A percentile compares a stretch with the other conserved stretches of the same genome.
These are phyloP conservation scores for Rallus limicola DNA, from an alignment of 2,113 vertebrate genomes.

Conservation along the genomic window DNA sequence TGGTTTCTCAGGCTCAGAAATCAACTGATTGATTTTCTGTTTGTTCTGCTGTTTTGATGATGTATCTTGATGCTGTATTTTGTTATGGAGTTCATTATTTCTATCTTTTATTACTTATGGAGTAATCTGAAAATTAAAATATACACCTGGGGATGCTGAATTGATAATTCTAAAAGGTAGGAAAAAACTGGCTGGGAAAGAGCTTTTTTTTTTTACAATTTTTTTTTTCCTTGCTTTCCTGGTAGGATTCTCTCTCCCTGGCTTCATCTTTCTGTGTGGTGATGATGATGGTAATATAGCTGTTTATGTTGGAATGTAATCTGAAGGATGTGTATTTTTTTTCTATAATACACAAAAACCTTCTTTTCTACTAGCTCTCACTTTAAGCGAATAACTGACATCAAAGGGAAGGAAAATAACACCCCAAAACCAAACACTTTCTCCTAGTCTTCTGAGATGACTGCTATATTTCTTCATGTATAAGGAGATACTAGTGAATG, in stretches of 20 bases:
- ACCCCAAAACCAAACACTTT: neutral
- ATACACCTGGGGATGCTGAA: neutral
- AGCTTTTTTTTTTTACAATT: neutral
- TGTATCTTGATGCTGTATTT: constrained; percentile 29
- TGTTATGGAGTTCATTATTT: constrained; percentile 49
- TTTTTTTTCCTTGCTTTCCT: neutral
- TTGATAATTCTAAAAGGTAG: constrained; percentile 4
- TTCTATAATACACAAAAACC: neutral
- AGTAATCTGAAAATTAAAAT: constrained; percentile 24
- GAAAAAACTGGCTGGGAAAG: neutral
- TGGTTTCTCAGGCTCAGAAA: constrained; percentile 27
- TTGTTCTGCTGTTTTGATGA: neutral
- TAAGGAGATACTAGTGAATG: neutral
- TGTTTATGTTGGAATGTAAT: neutral
- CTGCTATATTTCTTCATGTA: neutral
- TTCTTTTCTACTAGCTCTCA: neutral
- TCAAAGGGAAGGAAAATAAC: neutral
- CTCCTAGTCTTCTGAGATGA: neutral
- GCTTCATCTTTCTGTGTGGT: neutral
- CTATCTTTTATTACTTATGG: constrained; percentile 19
- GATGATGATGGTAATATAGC: neutral
- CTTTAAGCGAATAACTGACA: neutral
- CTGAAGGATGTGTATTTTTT: neutral
- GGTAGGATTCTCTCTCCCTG: neutral
- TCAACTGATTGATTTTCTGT: constrained; percentile 43